Evolutionary conservation across 2,113 vertebrate genomes (phyloP), one percentile per base, ranked within the genome.

Genomic region (Dendrocopos noguchii): DNA sequence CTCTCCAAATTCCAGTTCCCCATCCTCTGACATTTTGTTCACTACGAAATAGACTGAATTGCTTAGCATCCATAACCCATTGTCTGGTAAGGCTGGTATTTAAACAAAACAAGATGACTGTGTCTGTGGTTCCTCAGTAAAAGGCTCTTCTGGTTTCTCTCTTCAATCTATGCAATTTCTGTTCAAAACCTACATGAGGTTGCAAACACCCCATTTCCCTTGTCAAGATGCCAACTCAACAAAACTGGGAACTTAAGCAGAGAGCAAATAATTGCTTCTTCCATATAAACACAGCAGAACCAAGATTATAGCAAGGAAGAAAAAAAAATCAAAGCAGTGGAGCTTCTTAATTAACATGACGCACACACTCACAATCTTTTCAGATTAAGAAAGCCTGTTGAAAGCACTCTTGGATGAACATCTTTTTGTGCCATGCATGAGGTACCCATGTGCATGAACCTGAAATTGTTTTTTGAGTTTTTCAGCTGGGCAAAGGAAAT

Each of bases 341-440:
- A 71, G 19, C 36, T 56, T 64, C 57, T 47, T 29, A 60, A 60
- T 27, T 55, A 75, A 33, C 36, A 36, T 0, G 11, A 39, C 11
- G n/a, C 28, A 42, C 34, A 74, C 11, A 19, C 15, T 47, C 81
- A 55, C 46, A 27, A 6, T 10, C 14, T 50, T 10, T 67, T n/a
- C 66, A 33, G 46, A 56, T 5, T 27, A 24, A 42, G 46, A 63
- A 87, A 56, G 19, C 10, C 20, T 0, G 0, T 25, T 3, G 14
- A 11, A 63, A 61, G 53, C 27, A 15, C 21, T 50, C 36, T 50
- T 63, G 52, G 56, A 61, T 31, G 22, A 52, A 73, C 15, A 28
- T 8, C 47, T 53, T 22, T 20, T 53, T 0, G 1, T n/a, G 52
- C 47, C 77, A 44, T 55, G 50, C 1, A 0, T 21, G 0, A 29